Percentiles rank a stretch among this genome's conserved stretches.
These are phyloP conservation scores for Bujurquina vittata DNA, from an alignment of 2,113 vertebrate genomes.

Conservation along the genomic window DNA sequence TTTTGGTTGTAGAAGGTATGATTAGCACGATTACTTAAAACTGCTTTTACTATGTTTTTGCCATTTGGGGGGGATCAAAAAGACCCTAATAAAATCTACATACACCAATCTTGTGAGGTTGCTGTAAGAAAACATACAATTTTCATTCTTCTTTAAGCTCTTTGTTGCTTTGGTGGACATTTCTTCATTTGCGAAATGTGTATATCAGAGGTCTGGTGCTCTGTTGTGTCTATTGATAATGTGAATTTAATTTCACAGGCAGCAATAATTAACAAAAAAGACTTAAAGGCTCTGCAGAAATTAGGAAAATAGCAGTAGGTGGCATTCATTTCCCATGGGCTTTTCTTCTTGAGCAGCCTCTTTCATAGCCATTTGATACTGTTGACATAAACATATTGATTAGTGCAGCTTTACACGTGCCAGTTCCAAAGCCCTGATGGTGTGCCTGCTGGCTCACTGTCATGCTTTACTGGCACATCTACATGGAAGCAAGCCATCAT, in stretches of 20 bases:
- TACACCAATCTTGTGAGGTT: background rate
- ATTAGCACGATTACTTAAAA: conserved; percentile 4
- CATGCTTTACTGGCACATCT: conserved; percentile 25
- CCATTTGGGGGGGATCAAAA: background rate
- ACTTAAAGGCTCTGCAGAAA: background rate
- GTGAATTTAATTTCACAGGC: background rate
- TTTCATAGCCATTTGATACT: conserved; percentile 22
- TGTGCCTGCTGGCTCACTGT: conserved; percentile 33
- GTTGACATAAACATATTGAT: conserved; percentile 42
- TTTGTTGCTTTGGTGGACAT: background rate
- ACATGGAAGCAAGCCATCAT: conserved; percentile 28
- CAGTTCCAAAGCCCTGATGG: conserved; percentile 13
- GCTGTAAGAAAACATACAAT: background rate
- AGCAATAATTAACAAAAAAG: conserved; percentile 1
- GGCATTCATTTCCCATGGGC: background rate
- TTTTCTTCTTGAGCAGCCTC: conserved; percentile 21
- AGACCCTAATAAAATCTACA: background rate
- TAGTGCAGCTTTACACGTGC: conserved; percentile 3
- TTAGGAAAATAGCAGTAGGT: background rate
- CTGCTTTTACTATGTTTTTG: conserved; percentile 13
- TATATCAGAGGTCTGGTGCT: background rate
- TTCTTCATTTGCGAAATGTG: background rate
- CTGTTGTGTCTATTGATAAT: background rate
- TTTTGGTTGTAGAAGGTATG: background rate
- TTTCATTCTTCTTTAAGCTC: background rate